These are phyloP conservation scores for Egretta garzetta DNA, from an alignment of 2,113 vertebrate genomes.

Conservation along the genomic window DNA sequence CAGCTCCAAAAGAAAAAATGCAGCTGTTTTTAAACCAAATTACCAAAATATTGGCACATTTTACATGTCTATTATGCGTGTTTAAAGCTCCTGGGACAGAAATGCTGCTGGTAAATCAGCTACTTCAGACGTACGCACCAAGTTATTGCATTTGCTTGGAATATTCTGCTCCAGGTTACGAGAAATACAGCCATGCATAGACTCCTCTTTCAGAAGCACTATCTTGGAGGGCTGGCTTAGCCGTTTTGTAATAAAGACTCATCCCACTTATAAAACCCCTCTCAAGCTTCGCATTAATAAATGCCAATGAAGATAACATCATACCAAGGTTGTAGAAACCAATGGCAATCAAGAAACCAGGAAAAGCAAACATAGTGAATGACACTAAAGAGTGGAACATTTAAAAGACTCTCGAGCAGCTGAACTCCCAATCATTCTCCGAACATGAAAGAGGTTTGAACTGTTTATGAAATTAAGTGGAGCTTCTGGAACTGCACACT, in stretches of 20 bases:
- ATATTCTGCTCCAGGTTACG: neutral
- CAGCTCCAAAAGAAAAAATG: neutral
- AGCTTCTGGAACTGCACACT: conserved; percentile 11
- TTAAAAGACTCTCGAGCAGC: neutral
- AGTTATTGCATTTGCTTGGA: neutral
- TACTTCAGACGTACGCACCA: neutral
- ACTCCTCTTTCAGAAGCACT: neutral
- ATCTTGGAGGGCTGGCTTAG: neutral
- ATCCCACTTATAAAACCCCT: neutral
- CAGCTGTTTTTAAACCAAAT: neutral
- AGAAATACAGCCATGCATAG: neutral
- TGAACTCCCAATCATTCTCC: neutral
- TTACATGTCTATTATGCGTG: neutral
- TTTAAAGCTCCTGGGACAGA: neutral
- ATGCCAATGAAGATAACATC: neutral
- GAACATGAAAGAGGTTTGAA: neutral
- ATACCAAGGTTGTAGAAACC: neutral
- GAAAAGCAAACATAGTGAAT: neutral
- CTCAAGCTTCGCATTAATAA: neutral
- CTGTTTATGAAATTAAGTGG: conserved; percentile 24
- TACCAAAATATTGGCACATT: neutral
- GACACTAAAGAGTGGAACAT: neutral
- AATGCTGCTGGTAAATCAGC: neutral
- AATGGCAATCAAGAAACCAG: neutral
- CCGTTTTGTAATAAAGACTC: neutral